Evolutionary conservation across 1,140 invertebrate species (phyloP).

Genomic region (Euura saliciscinereae): DNA sequence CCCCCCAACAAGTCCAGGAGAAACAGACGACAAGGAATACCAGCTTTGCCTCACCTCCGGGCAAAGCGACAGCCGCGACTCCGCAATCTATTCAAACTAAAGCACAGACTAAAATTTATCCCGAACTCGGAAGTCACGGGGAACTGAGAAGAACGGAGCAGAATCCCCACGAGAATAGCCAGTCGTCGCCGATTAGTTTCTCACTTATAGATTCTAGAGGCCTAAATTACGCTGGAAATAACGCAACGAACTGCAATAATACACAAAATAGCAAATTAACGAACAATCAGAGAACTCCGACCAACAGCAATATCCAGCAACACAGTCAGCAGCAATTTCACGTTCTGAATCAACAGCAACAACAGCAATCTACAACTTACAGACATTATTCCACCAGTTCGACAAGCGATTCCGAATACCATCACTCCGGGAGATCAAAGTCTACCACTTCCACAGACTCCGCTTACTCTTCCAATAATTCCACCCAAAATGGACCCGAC

Average conservation of each 20-base stretch:
- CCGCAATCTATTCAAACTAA: slow-evolving; percentile 67
- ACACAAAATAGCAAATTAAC: slow-evolving; percentile 42
- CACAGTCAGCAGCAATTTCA: slow-evolving; percentile 43
- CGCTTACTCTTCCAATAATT: slow-evolving; percentile 65
- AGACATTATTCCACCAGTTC: slow-evolving; percentile 66
- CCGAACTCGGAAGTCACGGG: slow-evolving; percentile 61
- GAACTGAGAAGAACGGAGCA: slow-evolving; percentile 63
- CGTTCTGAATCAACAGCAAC: slow-evolving; percentile 44
- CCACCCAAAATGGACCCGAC: slow-evolving; percentile 69
- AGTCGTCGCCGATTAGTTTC: slow-evolving; percentile 77
- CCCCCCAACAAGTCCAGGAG: slow-evolving; percentile 49
- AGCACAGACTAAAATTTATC: slow-evolving; percentile 73
- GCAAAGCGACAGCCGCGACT: slow-evolving; percentile 53
- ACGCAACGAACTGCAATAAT: slow-evolving; percentile 44
- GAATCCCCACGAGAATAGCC: slow-evolving; percentile 63
- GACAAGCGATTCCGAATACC: slow-evolving; percentile 68
- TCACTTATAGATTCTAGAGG: slow-evolving; percentile 73
- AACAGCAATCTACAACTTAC: slow-evolving; percentile 57
- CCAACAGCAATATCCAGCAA: slow-evolving; percentile 46
- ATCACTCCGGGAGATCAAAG: slow-evolving; percentile 65
- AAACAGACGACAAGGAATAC: slow-evolving; percentile 48
- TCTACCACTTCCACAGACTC: slow-evolving; percentile 68
- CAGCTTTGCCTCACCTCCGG: slow-evolving; percentile 62
- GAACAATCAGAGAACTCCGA: slow-evolving; percentile 50
- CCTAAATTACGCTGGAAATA: slow-evolving; percentile 65